These are phyloP conservation scores for Nannospalax galili DNA, from an alignment of 2,113 vertebrate genomes.

Conservation along the genomic window DNA sequence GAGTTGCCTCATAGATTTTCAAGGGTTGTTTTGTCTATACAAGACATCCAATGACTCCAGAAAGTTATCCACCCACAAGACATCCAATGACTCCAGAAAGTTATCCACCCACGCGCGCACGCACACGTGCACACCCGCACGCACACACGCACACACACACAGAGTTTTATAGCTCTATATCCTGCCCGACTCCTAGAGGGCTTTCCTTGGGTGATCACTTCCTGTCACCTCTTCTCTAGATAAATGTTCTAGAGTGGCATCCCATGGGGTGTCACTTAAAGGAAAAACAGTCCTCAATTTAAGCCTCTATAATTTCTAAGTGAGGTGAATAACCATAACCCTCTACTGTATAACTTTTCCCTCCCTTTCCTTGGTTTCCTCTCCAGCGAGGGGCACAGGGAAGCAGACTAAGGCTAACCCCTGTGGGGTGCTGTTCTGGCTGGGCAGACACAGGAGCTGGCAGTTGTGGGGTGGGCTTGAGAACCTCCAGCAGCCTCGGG, in stretches of 20 bases:
- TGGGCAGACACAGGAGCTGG: neutral
- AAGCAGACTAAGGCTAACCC: neutral
- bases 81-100: neutral
- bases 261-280: neutral
- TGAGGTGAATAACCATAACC: neutral
- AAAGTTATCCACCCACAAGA: neutral
- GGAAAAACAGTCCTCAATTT: neutral
- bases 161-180: rapidly evolving
- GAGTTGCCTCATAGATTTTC: neutral
- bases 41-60: neutral
- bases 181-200: neutral
- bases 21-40: neutral
- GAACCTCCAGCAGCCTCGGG: neutral
- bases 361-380: neutral
- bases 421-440: neutral
- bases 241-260: neutral
- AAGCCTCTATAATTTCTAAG: neutral
- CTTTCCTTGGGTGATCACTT: neutral
- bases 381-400: neutral
- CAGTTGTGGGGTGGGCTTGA: neutral
- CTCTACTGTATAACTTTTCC: neutral
- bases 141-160: too few relatives aligned
- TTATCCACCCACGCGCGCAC: too few relatives aligned
- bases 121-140: too few relatives aligned
- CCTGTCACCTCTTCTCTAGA: rapidly evolving